These are phyloP conservation scores for Acrossocheilus fasciatus DNA, from an alignment of 2,797 vertebrate species.

Conservation along the genomic window DNA sequence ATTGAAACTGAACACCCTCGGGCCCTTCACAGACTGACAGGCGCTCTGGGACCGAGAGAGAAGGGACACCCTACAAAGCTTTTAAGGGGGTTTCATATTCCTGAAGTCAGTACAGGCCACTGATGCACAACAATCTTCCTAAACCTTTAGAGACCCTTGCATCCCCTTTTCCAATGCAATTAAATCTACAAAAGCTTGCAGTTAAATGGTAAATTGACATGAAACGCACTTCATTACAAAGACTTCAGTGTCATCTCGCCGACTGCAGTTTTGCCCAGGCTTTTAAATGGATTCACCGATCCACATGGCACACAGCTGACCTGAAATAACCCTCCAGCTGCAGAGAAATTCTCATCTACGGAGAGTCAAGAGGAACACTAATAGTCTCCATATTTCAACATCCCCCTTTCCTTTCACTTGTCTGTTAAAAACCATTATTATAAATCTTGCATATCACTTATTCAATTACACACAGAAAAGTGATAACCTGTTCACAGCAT, in stretches of 20 bases:
- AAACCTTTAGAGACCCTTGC: not conserved
- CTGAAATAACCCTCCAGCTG: slow-evolving; percentile 25
- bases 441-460: not conserved
- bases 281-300: slow-evolving; percentile 23
- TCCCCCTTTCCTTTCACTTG: not conserved
- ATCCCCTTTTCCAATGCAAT: not conserved
- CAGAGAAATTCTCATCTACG: slow-evolving; percentile 26
- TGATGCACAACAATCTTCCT: not conserved
- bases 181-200: not conserved
- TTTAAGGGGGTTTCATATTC: not conserved
- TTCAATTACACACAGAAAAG: not conserved
- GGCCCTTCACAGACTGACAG: not conserved
- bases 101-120: not conserved
- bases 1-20: not conserved
- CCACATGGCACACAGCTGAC: slow-evolving; percentile 37
- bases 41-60: not conserved
- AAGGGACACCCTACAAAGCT: not conserved
- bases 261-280: slow-evolving; percentile 5
- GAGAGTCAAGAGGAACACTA: slow-evolving; percentile 1
- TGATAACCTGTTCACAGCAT: not conserved
- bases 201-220: not conserved
- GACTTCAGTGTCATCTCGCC: not conserved
- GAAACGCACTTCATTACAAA: slow-evolving; percentile 17
- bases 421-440: not conserved
- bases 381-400: slow-evolving; percentile 4